These are phyloP conservation scores for Palaemon carinicauda DNA, from an alignment of 1,140 invertebrate genomes.

Conservation along the genomic window DNA sequence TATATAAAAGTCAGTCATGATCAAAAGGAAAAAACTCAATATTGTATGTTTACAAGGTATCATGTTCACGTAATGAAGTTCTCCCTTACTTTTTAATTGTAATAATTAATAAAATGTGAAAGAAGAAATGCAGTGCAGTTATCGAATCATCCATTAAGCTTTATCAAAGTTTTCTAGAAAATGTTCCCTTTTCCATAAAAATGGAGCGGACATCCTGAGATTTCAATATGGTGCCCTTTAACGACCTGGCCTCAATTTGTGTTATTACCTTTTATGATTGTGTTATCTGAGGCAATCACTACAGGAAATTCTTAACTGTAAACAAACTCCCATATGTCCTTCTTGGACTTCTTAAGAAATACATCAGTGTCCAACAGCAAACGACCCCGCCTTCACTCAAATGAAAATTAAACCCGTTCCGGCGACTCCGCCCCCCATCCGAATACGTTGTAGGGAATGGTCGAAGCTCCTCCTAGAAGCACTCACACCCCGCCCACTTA, in stretches of 20 bases:
- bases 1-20: too few relatives aligned
- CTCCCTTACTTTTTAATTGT: too few relatives aligned
- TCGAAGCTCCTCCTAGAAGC: not conserved
- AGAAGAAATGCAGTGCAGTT: too few relatives aligned
- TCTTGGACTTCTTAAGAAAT: not conserved
- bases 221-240: too few relatives aligned
- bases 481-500: not conserved
- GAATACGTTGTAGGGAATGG: not conserved
- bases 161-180: too few relatives aligned
- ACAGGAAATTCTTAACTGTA: conserved; percentile 21
- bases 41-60: too few relatives aligned
- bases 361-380: not conserved
- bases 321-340: conserved; percentile 26
- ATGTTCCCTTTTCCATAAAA: too few relatives aligned
- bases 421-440: not conserved
- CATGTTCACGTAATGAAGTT: too few relatives aligned
- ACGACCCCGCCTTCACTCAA: conserved; percentile 4
- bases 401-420: not conserved
- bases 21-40: too few relatives aligned
- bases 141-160: too few relatives aligned
- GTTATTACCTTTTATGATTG: not conserved
- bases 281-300: conserved; percentile 9
- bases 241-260: not conserved
- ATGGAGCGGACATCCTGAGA: too few relatives aligned
- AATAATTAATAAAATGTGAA: too few relatives aligned